Conservation (phyloP, 2,113 vertebrate species). For the Apteryx mantelli region DNA sequence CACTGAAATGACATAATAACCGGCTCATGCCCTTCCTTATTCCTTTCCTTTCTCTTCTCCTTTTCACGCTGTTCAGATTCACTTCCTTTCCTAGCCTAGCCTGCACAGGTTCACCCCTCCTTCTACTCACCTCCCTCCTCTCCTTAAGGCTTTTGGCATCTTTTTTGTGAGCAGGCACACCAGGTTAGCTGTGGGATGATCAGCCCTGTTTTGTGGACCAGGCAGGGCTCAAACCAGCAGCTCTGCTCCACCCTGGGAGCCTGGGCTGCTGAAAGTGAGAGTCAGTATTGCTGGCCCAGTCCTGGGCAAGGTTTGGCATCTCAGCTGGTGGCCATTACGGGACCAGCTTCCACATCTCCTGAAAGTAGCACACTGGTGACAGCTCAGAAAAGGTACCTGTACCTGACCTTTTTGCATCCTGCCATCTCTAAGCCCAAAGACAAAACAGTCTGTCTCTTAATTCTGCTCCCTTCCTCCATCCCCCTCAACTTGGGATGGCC, state of each 20-base stretch:
- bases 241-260: neutral
- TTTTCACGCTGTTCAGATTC: neutral
- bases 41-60: neutral
- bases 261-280: fast-evolving
- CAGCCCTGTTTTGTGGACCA: neutral
- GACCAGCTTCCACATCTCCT: neutral
- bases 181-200: neutral
- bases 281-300: fast-evolving
- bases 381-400: neutral
- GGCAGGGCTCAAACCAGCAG: neutral
- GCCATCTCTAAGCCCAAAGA: too few relatives aligned
- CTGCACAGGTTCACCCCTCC: neutral
- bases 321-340: fast-evolving
- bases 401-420: neutral
- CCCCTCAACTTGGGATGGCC: too few relatives aligned
- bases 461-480: too few relatives aligned
- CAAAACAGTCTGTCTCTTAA: too few relatives aligned
- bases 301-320: too few relatives aligned
- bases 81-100: neutral
- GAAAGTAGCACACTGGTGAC: neutral
- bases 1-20: neutral
- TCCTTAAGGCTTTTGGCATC: neutral
- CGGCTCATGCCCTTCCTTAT: neutral
- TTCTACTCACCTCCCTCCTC: neutral
- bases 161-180: neutral